A percentile compares a stretch with the other conserved stretches of the same genome.
Evolutionary conservation across 2,888 invertebrate genomes (phyloP).

Genomic region (Himalopsyche tibetana): DNA sequence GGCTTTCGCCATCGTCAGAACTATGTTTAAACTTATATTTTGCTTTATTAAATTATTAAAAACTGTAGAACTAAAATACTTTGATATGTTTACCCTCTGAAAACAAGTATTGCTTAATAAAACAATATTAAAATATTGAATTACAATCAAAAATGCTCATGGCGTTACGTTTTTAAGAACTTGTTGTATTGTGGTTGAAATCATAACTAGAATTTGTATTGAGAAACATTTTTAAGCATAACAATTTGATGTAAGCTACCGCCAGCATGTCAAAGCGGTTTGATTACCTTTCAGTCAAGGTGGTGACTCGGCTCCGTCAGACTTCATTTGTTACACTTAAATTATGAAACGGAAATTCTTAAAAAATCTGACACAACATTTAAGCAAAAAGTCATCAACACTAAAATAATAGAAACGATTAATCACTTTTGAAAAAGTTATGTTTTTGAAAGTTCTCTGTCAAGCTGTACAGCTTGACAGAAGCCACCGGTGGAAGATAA

Average conservation of each 20-base stretch:
- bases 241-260: neutral
- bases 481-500: no score
- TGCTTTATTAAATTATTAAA: no score
- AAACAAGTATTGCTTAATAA: no score
- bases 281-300: constrained; percentile 41
- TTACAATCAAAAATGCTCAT: no score
- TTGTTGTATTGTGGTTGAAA: no score
- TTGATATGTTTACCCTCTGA: no score
- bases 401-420: neutral
- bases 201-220: neutral
- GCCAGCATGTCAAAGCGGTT: constrained; percentile 12
- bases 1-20: no score
- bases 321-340: constrained; percentile 47
- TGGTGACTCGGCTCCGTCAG: neutral
- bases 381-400: neutral
- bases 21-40: no score
- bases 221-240: neutral
- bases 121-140: no score
- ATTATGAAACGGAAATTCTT: constrained; percentile 45
- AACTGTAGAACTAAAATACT: no score
- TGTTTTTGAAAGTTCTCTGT: constrained; percentile 13
- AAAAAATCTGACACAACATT: constrained; percentile 1
- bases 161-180: no score
- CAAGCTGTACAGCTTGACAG: no score
- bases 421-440: constrained; percentile 34